phyloP scores from a whole-genome alignment of 2,797 vertebrate species.

The Oreochromis grahami region DNA sequence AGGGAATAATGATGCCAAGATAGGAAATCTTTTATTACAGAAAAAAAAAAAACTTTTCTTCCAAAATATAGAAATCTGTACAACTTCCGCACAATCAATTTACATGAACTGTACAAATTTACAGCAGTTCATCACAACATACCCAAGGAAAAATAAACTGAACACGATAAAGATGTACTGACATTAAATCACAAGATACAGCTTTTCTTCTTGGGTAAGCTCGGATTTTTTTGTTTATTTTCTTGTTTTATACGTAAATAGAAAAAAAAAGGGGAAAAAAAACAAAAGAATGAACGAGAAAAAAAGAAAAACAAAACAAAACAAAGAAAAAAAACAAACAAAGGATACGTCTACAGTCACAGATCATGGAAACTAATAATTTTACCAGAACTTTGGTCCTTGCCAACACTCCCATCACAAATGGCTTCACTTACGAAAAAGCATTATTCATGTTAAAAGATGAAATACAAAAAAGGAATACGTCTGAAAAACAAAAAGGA shows the following conservation, averaged over 20 bases:
- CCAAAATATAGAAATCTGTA: slow-evolving; percentile 99
- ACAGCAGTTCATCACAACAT: slow-evolving; percentile 99
- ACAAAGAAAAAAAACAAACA: slow-evolving; percentile 34
- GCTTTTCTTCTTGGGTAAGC: slow-evolving; percentile 80
- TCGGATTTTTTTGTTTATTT: slow-evolving; percentile 75
- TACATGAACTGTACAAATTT: slow-evolving; percentile 99
- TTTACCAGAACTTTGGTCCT: slow-evolving; percentile 84
- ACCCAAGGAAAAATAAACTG: slow-evolving; percentile 85
- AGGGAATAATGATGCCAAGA: slow-evolving; percentile 91
- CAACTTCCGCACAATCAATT: slow-evolving; percentile 99
- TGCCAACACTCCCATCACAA: slow-evolving; percentile 80
- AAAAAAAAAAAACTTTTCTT: slow-evolving; percentile 97
- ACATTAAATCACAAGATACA: slow-evolving; percentile 97
- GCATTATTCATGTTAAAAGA: slow-evolving; percentile 75
- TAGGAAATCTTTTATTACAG: slow-evolving; percentile 99
- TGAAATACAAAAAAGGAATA: slow-evolving; percentile 80
- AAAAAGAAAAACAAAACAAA: slow-evolving; percentile 50
- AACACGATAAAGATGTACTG: slow-evolving; percentile 90
- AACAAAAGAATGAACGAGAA: slow-evolving; percentile 23
- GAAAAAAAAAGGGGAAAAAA: slow-evolving; percentile 31
- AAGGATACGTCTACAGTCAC: slow-evolving; percentile 80
- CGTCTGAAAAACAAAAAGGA: slow-evolving; percentile 48
- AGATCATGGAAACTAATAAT: slow-evolving; percentile 78
- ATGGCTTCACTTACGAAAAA: slow-evolving; percentile 79
- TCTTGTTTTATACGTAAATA: slow-evolving; percentile 75